Evolutionary conservation across 2,888 invertebrate genomes (phyloP).

Genomic region (Cantharis rufa): DNA sequence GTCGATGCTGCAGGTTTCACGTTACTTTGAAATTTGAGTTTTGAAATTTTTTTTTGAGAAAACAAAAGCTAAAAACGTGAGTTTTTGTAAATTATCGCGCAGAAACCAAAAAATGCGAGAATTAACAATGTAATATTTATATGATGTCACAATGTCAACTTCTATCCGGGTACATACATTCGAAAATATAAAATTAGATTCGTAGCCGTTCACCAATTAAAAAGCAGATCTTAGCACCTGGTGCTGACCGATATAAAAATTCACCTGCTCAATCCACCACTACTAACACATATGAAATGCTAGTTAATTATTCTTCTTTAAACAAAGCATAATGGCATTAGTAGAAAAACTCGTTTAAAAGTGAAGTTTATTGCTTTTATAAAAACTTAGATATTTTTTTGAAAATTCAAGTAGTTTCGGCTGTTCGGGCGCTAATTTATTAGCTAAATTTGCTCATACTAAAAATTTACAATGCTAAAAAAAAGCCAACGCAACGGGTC

Average conservation of each 20-base stretch:
- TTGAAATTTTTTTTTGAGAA: too few species aligned
- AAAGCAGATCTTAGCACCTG: constrained; percentile 22
- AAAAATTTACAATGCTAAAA: neutral
- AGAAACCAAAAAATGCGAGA: neutral
- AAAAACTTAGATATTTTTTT: neutral
- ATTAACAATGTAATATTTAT: neutral
- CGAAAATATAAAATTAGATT: constrained; percentile 10
- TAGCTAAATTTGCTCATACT: neutral
- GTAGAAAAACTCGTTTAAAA: neutral
- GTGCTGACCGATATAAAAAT: constrained; percentile 23
- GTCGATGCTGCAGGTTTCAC: too few species aligned
- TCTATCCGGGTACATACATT: neutral
- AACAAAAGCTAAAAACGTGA: too few species aligned
- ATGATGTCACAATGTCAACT: neutral
- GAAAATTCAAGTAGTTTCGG: neutral
- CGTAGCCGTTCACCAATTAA: constrained; percentile 11
- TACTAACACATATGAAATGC: constrained; percentile 9
- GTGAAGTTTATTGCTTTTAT: neutral
- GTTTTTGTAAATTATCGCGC: too few species aligned
- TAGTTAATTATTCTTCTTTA: constrained; percentile 1
- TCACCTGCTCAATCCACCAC: constrained; percentile 26
- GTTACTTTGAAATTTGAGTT: too few species aligned
- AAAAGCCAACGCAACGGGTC: neutral
- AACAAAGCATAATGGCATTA: neutral
- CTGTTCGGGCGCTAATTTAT: neutral